These are phyloP conservation scores for Oryzias celebensis DNA, from an alignment of 2,113 vertebrate species.

Conservation along the genomic window DNA sequence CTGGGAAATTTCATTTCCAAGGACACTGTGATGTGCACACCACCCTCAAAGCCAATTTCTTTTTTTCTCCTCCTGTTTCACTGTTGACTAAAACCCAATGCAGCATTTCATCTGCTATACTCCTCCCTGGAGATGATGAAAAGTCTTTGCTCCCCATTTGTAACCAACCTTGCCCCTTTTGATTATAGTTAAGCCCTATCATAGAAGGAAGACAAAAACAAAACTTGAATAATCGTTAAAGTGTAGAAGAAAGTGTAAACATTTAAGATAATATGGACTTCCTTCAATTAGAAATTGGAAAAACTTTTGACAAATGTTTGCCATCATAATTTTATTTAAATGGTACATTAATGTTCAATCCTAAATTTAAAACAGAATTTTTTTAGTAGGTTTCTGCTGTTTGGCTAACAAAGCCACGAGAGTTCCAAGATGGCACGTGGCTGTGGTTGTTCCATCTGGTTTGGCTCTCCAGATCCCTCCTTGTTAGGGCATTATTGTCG, in stretches of 20 bases:
- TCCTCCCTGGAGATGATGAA: slow-evolving; percentile 53
- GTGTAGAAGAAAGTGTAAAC: slow-evolving; percentile 1
- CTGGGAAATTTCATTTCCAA: slow-evolving; percentile 69
- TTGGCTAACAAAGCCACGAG: slow-evolving; percentile 46
- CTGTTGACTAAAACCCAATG: slow-evolving; percentile 56
- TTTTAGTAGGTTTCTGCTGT: slow-evolving; percentile 31
- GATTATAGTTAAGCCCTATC: slow-evolving; percentile 54
- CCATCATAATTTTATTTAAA: background rate
- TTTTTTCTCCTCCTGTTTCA: slow-evolving; percentile 34
- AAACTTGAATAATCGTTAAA: slow-evolving; percentile 43
- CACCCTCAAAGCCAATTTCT: background rate
- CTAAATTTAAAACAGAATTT: slow-evolving; percentile 22
- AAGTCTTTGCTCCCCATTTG: slow-evolving; percentile 51
- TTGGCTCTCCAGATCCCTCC: slow-evolving; percentile 60
- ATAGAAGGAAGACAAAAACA: slow-evolving; percentile 18
- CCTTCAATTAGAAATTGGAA: too few species aligned
- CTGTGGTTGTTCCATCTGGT: slow-evolving; percentile 61
- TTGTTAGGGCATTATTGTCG: slow-evolving; percentile 61
- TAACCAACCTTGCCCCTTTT: slow-evolving; percentile 57
- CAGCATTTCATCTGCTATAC: slow-evolving; percentile 46
- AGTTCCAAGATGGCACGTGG: slow-evolving; percentile 44
- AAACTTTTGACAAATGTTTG: too few species aligned
- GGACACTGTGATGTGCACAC: slow-evolving; percentile 42
- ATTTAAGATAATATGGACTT: background rate
- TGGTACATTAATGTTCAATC: slow-evolving; percentile 20